Percentiles rank a stretch among this genome's conserved stretches.
Conservation (phyloP, 2,113 vertebrate species). For the Noctilio leporinus region DNA sequence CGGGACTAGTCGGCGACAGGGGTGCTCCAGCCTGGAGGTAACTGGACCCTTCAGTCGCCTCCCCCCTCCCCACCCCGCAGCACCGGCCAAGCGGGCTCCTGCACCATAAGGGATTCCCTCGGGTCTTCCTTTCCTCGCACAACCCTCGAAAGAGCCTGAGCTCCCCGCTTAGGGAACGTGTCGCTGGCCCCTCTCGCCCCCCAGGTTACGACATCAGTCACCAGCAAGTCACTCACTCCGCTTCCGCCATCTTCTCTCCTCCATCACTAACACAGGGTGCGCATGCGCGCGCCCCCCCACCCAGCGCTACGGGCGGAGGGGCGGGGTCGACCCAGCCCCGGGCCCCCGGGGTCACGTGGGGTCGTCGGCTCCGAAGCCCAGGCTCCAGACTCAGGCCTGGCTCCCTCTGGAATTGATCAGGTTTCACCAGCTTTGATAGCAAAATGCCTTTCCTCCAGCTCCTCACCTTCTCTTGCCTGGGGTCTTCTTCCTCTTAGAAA, state of each 20-base stretch:
- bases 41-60: background rate
- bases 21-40: slow-evolving; percentile 6
- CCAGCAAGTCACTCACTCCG: slow-evolving; percentile 78
- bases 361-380: rapidly evolving
- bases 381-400: background rate
- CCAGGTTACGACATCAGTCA: slow-evolving; percentile 68
- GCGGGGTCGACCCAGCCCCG: background rate
- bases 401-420: rapidly evolving
- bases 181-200: slow-evolving; percentile 53
- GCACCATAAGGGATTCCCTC: background rate
- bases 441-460: background rate
- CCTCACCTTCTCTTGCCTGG: background rate
- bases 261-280: slow-evolving; percentile 76
- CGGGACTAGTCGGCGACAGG: background rate
- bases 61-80: background rate
- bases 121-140: background rate
- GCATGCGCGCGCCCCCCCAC: slow-evolving; percentile 71
- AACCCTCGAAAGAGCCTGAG: background rate
- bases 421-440: background rate
- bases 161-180: background rate
- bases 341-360: slow-evolving; percentile 41
- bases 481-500: background rate
- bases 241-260: slow-evolving; percentile 85
- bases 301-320: background rate
- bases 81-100: background rate